Conservation (phyloP, 2,797 vertebrate species). For the Buceros bicornis region DNA sequence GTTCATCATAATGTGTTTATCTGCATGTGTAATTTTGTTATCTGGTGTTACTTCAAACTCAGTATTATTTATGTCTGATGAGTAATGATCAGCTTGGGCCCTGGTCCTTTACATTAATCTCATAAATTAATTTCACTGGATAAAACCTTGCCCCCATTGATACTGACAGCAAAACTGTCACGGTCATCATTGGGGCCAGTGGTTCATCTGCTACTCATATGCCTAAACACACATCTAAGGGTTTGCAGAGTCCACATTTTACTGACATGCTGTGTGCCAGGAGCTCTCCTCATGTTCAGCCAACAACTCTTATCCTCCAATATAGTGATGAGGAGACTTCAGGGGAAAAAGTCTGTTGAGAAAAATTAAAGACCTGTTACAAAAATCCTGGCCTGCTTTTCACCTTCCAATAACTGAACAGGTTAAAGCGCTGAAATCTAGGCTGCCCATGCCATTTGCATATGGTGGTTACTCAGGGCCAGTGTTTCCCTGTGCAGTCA, state of each 20-base stretch:
- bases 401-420: background rate
- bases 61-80: slow-evolving; percentile 2
- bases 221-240: background rate
- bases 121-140: background rate
- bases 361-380: background rate
- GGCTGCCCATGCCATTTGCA: rapidly evolving
- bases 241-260: background rate
- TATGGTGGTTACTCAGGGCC: background rate
- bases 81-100: background rate
- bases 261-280: background rate
- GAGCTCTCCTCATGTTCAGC: background rate
- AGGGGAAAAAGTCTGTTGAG: background rate
- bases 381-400: background rate
- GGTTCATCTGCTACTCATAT: background rate
- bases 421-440: background rate
- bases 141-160: background rate
- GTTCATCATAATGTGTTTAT: slow-evolving; percentile 65
- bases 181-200: background rate
- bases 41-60: slow-evolving; percentile 44
- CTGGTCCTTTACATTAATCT: background rate
- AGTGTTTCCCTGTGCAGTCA: background rate
- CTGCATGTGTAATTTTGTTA: slow-evolving; percentile 70
- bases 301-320: background rate
- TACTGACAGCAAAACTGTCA: background rate
- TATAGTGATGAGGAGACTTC: background rate